Evolutionary conservation across 2,113 vertebrate genomes (phyloP).

Genomic region (Tinamus guttatus): DNA sequence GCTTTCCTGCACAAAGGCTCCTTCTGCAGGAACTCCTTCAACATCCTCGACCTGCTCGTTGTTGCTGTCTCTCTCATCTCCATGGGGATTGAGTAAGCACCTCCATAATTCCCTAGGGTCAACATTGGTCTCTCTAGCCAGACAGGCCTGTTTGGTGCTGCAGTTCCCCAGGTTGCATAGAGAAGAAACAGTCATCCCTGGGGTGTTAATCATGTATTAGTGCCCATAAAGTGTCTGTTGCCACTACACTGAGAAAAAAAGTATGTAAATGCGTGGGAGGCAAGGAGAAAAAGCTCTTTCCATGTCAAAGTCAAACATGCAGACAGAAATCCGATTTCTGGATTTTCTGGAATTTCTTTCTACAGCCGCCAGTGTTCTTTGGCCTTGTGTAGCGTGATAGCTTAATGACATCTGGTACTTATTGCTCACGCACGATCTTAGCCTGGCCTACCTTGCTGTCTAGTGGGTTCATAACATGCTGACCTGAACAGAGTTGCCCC

Average conservation of each 20-base stretch:
- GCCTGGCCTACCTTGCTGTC: background rate
- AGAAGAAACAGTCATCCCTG: background rate
- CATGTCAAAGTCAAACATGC: background rate
- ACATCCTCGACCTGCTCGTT: conserved; percentile 96
- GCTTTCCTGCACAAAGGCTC: conserved; percentile 96
- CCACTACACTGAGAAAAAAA: background rate
- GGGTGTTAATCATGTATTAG: background rate
- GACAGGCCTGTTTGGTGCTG: background rate
- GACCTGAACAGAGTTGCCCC: rapidly evolving
- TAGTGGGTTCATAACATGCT: background rate
- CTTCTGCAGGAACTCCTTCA: conserved; percentile 98
- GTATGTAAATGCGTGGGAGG: background rate
- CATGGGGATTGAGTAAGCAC: conserved; percentile 92
- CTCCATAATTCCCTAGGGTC: background rate
- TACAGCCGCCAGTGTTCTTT: background rate
- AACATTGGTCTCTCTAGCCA: background rate
- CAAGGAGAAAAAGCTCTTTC: background rate
- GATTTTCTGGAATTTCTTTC: background rate
- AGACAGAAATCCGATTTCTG: background rate
- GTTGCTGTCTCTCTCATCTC: conserved; percentile 95
- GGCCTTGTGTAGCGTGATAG: background rate
- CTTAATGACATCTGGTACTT: background rate
- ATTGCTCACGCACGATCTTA: background rate
- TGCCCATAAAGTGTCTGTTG: too few species aligned
- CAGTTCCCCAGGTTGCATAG: background rate